Conservation (phyloP, 2,797 vertebrate genomes). For the Presbytis comata region DNA sequence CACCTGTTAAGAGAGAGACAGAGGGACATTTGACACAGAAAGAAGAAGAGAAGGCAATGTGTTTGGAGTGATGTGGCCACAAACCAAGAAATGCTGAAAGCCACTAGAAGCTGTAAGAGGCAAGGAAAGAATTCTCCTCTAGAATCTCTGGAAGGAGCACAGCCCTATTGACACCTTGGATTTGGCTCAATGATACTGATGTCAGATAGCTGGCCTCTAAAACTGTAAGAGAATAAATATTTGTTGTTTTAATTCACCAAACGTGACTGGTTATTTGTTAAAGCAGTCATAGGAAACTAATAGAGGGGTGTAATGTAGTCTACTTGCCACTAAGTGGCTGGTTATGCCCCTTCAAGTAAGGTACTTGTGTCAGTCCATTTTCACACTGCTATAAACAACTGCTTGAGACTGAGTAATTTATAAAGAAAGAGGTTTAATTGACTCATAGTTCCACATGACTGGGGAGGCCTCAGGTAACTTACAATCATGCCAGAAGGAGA, state of each 20-base stretch:
- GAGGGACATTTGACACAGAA: background rate
- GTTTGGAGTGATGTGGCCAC: background rate
- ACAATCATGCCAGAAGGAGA: background rate
- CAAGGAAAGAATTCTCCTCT: background rate
- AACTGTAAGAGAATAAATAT: background rate
- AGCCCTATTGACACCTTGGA: background rate
- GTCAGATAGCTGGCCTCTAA: conserved; percentile 7
- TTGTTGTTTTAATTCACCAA: background rate
- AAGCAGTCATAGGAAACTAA: background rate
- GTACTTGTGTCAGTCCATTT: background rate
- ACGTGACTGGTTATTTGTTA: background rate
- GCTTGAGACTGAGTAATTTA: background rate
- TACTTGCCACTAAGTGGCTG: background rate
- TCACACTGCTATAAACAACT: background rate
- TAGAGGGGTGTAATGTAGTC: background rate
- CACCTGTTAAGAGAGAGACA: background rate
- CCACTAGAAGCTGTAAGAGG: background rate
- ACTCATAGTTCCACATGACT: background rate
- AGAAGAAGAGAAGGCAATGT: background rate
- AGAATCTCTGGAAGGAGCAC: background rate
- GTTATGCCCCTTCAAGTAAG: background rate
- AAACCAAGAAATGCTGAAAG: background rate
- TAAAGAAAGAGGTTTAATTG: background rate
- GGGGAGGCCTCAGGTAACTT: background rate
- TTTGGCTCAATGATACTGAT: background rate